Conservation (phyloP, 2,113 vertebrate genomes). For the Propithecus coquereli region DNA sequence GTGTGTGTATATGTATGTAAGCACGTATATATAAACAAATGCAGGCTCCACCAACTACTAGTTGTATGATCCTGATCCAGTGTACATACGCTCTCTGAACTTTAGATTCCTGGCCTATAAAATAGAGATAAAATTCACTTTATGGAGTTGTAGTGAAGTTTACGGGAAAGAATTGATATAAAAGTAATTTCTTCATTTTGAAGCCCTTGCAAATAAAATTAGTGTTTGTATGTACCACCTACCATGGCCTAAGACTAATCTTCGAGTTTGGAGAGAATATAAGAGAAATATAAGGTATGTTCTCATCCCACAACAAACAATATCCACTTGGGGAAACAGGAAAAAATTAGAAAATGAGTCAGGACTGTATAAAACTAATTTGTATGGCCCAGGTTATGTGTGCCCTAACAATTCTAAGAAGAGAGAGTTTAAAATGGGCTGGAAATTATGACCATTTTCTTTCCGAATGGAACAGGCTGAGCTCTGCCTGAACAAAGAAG, state of each 20-base stretch:
- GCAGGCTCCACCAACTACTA: slow-evolving; percentile 7
- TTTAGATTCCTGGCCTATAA: slow-evolving; percentile 28
- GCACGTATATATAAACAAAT: neutral
- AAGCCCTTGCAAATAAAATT: slow-evolving; percentile 12
- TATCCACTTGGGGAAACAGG: neutral
- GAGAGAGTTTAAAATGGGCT: slow-evolving; percentile 55
- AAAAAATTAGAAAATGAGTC: slow-evolving; percentile 49
- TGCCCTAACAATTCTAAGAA: slow-evolving; percentile 28
- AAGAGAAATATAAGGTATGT: neutral
- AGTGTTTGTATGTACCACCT: neutral
- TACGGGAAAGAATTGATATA: neutral
- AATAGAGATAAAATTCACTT: slow-evolving; percentile 42
- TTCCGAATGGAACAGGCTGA: slow-evolving; percentile 54
- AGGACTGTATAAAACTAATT: neutral
- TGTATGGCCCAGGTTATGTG: neutral
- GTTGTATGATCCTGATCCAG: neutral
- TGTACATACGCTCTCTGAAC: slow-evolving; percentile 13
- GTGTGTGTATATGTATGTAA: neutral
- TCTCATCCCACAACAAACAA: neutral
- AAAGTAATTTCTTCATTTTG: slow-evolving; percentile 37
- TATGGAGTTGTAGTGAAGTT: neutral
- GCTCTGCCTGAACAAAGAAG: slow-evolving; percentile 68
- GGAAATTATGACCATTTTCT: slow-evolving; percentile 68
- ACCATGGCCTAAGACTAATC: neutral
- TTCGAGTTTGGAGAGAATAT: neutral